These are phyloP conservation scores for Nemopilema nomurai DNA, from an alignment of 30 jellyfish, hydroid and myxozoan species.

Conservation along the genomic window DNA sequence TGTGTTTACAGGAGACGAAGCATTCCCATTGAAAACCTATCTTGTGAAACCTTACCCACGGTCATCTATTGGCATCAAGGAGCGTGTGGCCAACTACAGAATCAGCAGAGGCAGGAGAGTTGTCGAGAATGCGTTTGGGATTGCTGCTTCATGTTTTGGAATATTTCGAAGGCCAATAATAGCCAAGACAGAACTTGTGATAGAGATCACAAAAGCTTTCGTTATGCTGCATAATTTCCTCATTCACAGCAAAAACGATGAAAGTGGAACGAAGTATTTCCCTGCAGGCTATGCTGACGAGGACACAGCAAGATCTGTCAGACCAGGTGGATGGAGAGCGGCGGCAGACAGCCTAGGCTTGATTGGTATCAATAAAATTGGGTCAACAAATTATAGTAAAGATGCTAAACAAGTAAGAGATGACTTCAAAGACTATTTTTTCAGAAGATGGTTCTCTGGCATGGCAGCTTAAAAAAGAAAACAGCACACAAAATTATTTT, in stretches of 20 bases:
- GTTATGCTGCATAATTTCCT: conserved; percentile 64
- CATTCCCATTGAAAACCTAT: conserved; percentile 75
- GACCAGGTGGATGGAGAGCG: conserved; percentile 76
- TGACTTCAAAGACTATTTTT: conserved; percentile 70
- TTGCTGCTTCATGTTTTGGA: conserved; percentile 65
- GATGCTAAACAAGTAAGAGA: conserved; percentile 77
- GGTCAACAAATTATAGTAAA: conserved; percentile 57
- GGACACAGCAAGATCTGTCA: conserved; percentile 67
- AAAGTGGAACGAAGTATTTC: conserved; percentile 39
- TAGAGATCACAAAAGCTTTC: conserved; percentile 64
- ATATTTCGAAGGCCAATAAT: conserved; percentile 70
- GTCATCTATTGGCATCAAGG: conserved; percentile 45
- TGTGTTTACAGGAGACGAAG: conserved; percentile 77
- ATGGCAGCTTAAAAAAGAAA: conserved; percentile 71
- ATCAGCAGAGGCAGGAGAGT: conserved; percentile 67
- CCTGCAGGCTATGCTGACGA: conserved; percentile 69
- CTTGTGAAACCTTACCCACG: conserved; percentile 70
- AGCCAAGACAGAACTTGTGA: conserved; percentile 53
- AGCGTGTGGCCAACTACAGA: conserved; percentile 53
- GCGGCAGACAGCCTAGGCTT: conserved; percentile 58
- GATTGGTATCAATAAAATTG: conserved; percentile 39
- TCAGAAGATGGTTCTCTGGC: conserved; percentile 64
- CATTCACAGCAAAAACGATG: conserved; percentile 48
- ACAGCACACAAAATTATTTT: conserved; percentile 46
- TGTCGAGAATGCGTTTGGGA: conserved; percentile 73